Evolutionary conservation across 2,888 invertebrate species (phyloP).

Genomic region (Tethea ocularis): DNA sequence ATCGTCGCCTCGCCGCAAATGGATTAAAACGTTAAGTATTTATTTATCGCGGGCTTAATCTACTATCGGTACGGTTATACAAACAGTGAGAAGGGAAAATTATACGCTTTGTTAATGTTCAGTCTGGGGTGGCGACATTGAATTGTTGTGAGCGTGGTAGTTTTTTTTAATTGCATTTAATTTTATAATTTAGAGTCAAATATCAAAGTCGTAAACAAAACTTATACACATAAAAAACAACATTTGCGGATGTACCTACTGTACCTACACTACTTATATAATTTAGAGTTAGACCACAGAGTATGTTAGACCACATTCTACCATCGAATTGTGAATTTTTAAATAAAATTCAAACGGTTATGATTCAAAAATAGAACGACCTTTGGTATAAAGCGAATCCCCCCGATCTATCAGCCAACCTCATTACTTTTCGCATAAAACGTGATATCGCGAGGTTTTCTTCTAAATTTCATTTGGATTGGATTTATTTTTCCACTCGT

Average conservation of each 20-base stretch:
- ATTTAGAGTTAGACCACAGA: no score
- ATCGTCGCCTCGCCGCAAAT: conserved; percentile 62
- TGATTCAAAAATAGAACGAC: conserved; percentile 9
- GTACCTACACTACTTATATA: no score
- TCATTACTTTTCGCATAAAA: conserved; percentile 63
- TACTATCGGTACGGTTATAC: conserved; percentile 66
- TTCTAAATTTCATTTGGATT: conserved; percentile 69
- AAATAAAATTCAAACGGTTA: conserved; percentile 8
- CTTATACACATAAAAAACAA: no score
- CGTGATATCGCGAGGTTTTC: conserved; percentile 55
- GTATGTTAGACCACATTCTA: no score
- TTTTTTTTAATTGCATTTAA: conserved; percentile 16
- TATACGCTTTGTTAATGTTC: conserved; percentile 66
- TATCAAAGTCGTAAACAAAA: no score
- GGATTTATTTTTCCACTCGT: conserved; percentile 54
- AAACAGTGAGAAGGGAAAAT: conserved; percentile 70
- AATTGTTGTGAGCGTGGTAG: background rate
- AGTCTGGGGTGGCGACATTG: conserved; percentile 17
- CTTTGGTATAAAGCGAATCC: conserved; percentile 41
- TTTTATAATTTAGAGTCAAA: no score
- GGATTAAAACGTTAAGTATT: conserved; percentile 78
- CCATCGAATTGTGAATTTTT: background rate
- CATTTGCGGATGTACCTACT: no score
- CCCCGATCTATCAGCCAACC: conserved; percentile 55
- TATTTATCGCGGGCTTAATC: conserved; percentile 76